Percentiles rank a stretch among this genome's conserved stretches.
Conservation (phyloP, 2,797 vertebrate genomes). For the Gambelia wislizenii region DNA sequence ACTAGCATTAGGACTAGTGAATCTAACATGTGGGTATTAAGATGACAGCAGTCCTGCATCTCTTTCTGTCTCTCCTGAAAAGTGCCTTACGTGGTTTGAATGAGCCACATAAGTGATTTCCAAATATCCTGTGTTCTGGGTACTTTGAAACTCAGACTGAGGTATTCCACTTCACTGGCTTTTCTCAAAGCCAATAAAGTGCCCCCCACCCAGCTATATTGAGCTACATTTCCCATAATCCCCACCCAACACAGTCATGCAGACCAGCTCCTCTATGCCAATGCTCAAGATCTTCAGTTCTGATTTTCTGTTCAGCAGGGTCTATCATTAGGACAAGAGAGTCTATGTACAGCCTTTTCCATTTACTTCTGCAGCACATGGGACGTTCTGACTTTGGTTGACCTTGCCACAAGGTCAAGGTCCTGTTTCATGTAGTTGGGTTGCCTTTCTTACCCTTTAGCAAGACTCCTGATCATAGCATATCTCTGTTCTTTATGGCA, state of each 20-base stretch:
- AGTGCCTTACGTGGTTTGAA: not conserved
- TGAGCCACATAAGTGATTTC: not conserved
- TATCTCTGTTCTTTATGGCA: accelerated
- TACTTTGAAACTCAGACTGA: not conserved
- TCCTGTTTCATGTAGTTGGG: not conserved
- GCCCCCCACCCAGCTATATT: too few relatives aligned
- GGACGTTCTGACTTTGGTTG: not conserved
- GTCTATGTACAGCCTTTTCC: not conserved
- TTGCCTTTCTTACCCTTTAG: not conserved
- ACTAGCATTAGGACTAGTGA: not conserved
- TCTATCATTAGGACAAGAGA: not conserved
- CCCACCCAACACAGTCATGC: too few relatives aligned
- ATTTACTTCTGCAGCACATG: not conserved
- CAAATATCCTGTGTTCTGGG: not conserved
- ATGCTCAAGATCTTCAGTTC: not conserved
- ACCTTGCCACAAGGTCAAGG: not conserved
- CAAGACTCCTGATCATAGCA: too few relatives aligned
- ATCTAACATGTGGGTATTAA: too few relatives aligned
- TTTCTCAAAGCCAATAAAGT: too few relatives aligned
- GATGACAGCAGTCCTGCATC: not conserved
- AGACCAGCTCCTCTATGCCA: not conserved
- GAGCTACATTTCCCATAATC: too few relatives aligned
- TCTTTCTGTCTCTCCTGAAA: not conserved
- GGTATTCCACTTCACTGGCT: not conserved
- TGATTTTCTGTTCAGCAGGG: not conserved